These are phyloP conservation scores for Callospermophilus lateralis DNA, from an alignment of 2,113 vertebrate genomes.

Conservation along the genomic window DNA sequence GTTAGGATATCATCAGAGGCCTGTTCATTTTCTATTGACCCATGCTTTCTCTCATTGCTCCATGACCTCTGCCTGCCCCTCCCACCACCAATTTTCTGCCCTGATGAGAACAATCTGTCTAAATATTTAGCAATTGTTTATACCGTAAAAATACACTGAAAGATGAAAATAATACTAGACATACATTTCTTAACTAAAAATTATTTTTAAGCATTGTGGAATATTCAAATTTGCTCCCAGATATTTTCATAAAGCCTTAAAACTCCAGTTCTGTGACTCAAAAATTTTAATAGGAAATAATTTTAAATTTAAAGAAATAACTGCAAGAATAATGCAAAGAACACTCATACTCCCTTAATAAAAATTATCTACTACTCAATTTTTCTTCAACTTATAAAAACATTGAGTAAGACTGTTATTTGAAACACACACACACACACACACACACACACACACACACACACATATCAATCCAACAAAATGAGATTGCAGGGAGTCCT, in stretches of 20 bases:
- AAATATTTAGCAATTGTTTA: constrained; percentile 67
- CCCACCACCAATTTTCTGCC: constrained; percentile 56
- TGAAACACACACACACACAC: not conserved
- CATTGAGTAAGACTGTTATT: not conserved
- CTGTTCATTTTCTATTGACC: constrained; percentile 46
- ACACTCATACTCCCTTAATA: not conserved
- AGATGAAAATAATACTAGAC: constrained; percentile 80
- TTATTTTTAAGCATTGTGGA: constrained; percentile 80
- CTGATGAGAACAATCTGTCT: constrained; percentile 33
- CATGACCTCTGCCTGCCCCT: not conserved
- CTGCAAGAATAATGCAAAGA: not conserved
- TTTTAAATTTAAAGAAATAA: not conserved
- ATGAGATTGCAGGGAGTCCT: not conserved
- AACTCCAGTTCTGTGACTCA: constrained; percentile 68
- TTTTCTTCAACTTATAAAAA: not conserved
- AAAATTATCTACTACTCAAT: not conserved
- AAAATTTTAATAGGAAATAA: constrained; percentile 42
- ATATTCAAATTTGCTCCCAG: constrained; percentile 79
- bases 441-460: too few relatives aligned
- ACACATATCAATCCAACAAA: not conserved
- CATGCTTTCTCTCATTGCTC: not conserved
- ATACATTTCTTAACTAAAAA: constrained; percentile 81
- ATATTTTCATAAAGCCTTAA: constrained; percentile 80
- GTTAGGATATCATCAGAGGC: constrained; percentile 56
- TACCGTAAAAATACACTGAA: constrained; percentile 72